These are phyloP conservation scores for Agonum fuliginosum DNA, from an alignment of 2,888 invertebrate species.

Conservation along the genomic window DNA sequence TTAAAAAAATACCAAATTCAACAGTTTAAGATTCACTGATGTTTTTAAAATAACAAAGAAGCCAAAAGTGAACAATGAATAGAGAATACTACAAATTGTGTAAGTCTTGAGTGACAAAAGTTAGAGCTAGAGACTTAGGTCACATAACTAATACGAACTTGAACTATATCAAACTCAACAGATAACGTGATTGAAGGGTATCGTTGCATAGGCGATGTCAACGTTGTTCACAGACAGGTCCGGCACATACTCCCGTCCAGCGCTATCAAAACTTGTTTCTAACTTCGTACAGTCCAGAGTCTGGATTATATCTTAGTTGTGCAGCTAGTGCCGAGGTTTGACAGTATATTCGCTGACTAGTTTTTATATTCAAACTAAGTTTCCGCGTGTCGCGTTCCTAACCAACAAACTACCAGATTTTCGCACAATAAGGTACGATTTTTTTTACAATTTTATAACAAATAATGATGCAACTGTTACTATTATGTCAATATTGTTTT, in stretches of 20 bases:
- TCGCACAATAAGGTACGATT: conserved; percentile 13
- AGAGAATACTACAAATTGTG: conserved; percentile 6
- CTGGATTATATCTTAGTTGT: conserved; percentile 29
- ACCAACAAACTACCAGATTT: conserved; percentile 5
- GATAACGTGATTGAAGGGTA: conserved; percentile 47
- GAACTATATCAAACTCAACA: conserved; percentile 29
- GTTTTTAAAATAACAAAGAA: too few relatives aligned
- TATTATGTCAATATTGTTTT: too few relatives aligned
- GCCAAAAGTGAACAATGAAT: background rate
- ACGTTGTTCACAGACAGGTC: background rate
- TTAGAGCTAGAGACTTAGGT: conserved; percentile 25
- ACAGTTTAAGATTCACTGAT: too few relatives aligned
- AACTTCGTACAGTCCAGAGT: conserved; percentile 9
- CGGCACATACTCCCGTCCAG: background rate
- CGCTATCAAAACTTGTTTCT: conserved; percentile 51
- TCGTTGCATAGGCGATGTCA: background rate
- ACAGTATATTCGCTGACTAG: conserved; percentile 21
- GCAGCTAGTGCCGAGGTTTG: conserved; percentile 18
- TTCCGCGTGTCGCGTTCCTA: conserved; percentile 17
- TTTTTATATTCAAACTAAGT: conserved; percentile 5
- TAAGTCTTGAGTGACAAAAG: background rate
- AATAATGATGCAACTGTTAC: too few relatives aligned
- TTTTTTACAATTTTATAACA: too few relatives aligned
- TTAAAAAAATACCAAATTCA: too few relatives aligned
- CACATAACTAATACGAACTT: conserved; percentile 4